These are phyloP conservation scores for Xenentodon cancila DNA, from an alignment of 2,797 vertebrate species.

Conservation along the genomic window DNA sequence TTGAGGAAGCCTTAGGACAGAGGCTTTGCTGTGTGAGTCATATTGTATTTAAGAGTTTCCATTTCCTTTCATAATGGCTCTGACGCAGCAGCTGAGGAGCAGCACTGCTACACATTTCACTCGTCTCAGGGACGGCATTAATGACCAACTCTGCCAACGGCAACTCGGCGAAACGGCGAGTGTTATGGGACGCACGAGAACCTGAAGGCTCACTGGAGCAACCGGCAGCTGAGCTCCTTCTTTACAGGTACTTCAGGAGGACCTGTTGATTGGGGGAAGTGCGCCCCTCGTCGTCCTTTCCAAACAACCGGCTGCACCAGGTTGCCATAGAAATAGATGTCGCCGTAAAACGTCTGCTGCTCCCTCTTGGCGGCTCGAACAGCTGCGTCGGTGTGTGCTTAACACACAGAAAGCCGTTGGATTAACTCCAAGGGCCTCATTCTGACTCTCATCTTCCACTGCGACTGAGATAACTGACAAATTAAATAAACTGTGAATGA, in stretches of 20 bases:
- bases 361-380: no score
- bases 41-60: slow-evolving; percentile 64
- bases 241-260: slow-evolving; percentile 35
- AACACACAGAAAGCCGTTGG: no score
- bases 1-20: slow-evolving; percentile 50
- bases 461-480: slow-evolving; percentile 4
- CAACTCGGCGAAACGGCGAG: slow-evolving; percentile 28
- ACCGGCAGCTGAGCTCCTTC: slow-evolving; percentile 22
- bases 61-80: slow-evolving; percentile 62
- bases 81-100: slow-evolving; percentile 44
- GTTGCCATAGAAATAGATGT: no score
- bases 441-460: slow-evolving; percentile 3
- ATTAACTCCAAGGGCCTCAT: no score
- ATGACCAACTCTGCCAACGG: slow-evolving; percentile 32
- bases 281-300: background rate
- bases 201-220: slow-evolving; percentile 9
- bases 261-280: slow-evolving; percentile 18
- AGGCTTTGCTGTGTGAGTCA: slow-evolving; percentile 61
- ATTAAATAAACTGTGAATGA: background rate
- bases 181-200: slow-evolving; percentile 38
- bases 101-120: slow-evolving; percentile 46
- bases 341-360: no score
- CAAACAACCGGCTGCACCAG: no score
- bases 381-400: no score
- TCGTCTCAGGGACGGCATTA: slow-evolving; percentile 25